Evolutionary conservation across 2,797 vertebrate species (phyloP).

Genomic region (Microctenopoma steveboyesi): DNA sequence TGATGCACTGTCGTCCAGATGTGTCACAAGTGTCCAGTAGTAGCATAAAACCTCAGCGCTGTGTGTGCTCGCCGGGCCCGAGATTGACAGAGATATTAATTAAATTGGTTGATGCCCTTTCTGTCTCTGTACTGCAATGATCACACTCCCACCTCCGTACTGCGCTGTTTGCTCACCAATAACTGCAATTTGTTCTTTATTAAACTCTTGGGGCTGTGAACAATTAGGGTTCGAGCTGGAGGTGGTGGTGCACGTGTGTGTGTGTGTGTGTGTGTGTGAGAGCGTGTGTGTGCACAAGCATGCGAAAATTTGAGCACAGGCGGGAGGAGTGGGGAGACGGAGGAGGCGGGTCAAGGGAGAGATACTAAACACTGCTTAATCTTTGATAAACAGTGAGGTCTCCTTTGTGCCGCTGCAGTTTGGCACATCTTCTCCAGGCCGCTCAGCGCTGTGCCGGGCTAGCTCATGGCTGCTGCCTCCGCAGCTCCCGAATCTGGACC

Average conservation of each 20-base stretch:
- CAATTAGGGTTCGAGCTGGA: constrained; percentile 71
- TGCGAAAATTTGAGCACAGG: constrained; percentile 30
- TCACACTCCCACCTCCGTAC: constrained; percentile 64
- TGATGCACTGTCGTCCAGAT: background rate
- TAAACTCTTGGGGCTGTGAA: constrained; percentile 76
- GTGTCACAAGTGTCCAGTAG: constrained; percentile 14
- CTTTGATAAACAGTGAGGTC: constrained; percentile 79
- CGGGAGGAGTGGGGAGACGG: constrained; percentile 20
- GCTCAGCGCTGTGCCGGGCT: constrained; percentile 27
- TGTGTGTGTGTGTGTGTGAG: background rate
- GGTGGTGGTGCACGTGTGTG: constrained; percentile 16
- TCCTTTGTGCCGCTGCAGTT: constrained; percentile 70
- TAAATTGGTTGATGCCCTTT: constrained; percentile 66
- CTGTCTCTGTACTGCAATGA: constrained; percentile 57
- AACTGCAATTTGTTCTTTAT: constrained; percentile 79
- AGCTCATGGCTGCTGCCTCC: constrained; percentile 56
- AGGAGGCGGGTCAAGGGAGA: constrained; percentile 36
- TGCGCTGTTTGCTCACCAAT: constrained; percentile 79
- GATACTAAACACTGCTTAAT: constrained; percentile 76
- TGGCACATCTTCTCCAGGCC: constrained; percentile 60
- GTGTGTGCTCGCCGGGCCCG: constrained; percentile 41
- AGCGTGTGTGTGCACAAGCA: background rate
- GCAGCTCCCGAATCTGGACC: constrained; percentile 66
- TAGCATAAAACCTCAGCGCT: constrained; percentile 7
- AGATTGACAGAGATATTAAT: constrained; percentile 73